Evolutionary conservation across 2,797 vertebrate genomes (phyloP), one percentile per base, ranked within the genome.

Genomic region (Hozukius guyotensis): DNA sequence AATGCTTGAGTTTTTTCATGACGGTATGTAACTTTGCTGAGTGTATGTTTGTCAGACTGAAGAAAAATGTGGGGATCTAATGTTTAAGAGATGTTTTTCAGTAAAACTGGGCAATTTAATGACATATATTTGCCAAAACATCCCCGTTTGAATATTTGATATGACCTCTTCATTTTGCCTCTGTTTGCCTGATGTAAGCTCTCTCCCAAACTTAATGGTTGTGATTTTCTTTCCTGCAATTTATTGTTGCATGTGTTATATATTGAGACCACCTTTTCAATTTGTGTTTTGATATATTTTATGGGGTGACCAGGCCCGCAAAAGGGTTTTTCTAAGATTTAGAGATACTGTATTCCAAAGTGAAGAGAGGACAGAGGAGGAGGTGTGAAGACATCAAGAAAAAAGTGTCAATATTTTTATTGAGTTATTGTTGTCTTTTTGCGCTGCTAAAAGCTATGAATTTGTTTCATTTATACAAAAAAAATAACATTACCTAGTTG

Each of bases 401-500:
- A 85, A 94, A 95, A 94, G 94, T 96, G 92, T 96, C 94, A 93
- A 95, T 97, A 95, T 95, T 95, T 95, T 94, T 96, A 91, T 94
- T 93, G 92, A 91, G 80, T 89, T 95, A 92, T 94, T 95, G 92
- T 94, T 94, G 90, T 94, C 91, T 96, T 96, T 98, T 98, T 97
- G 96, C 97, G 98, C 98, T 99, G 98, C 98, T 99, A 99, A 97
- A 98, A 98, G 98, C 98, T 98, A 97, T 96, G 95, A 97, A 97
- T 97, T 95, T 97, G 96, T 96, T 97, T 97, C 96, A 97, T 98
- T 96, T 95, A 94, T 98, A 97, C 97, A 98, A 97, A 96, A 92
- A 91, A 96, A 96, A 97, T 98, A 97, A 98, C 97, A 97, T 97
- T 97, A 97, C 97, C 93, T 98, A 98, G 97, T 97, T 96, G 98